phyloP scores from a whole-genome alignment of 2,113 vertebrate genomes.

The Trematocara marginatum region DNA sequence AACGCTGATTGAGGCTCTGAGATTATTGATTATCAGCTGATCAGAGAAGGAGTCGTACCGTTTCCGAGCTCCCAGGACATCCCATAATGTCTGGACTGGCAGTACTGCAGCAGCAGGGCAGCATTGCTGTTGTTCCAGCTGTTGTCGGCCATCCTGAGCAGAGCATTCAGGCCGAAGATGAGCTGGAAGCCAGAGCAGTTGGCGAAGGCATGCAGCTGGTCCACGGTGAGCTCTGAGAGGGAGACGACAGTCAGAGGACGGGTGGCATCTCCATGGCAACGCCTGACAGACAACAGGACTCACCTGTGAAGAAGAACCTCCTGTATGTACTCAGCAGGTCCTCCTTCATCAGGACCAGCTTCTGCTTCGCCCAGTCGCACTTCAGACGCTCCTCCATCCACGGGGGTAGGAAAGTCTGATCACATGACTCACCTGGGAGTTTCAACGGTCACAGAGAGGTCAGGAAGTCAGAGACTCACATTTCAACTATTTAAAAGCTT shows the following conservation, averaged over 20 bases:
- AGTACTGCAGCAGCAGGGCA: conserved; percentile 78
- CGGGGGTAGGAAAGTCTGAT: conserved; percentile 23
- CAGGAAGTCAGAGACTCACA: background rate
- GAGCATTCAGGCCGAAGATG: conserved; percentile 91
- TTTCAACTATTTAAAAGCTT: background rate
- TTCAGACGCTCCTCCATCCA: conserved; percentile 61
- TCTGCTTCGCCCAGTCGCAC: conserved; percentile 51
- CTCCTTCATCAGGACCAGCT: conserved; percentile 44
- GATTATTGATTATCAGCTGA: background rate
- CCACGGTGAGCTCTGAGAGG: conserved; percentile 76
- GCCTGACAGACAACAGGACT: background rate
- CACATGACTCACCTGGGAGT: conserved; percentile 18
- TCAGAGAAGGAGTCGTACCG: conserved; percentile 26
- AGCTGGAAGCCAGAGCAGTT: conserved; percentile 82
- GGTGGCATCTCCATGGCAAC: background rate
- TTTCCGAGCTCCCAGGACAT: conserved; percentile 96
- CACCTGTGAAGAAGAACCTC: conserved; percentile 64
- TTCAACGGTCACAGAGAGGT: background rate
- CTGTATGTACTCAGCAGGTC: conserved; percentile 48
- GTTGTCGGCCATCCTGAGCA: conserved; percentile 75
- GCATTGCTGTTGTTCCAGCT: conserved; percentile 88
- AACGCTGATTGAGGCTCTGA: background rate
- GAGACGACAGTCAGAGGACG: background rate
- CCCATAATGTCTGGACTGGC: conserved; percentile 71
- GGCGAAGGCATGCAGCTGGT: conserved; percentile 83